Evolutionary conservation across 2,113 vertebrate species (phyloP).

Genomic region (Puntigrus tetrazona): DNA sequence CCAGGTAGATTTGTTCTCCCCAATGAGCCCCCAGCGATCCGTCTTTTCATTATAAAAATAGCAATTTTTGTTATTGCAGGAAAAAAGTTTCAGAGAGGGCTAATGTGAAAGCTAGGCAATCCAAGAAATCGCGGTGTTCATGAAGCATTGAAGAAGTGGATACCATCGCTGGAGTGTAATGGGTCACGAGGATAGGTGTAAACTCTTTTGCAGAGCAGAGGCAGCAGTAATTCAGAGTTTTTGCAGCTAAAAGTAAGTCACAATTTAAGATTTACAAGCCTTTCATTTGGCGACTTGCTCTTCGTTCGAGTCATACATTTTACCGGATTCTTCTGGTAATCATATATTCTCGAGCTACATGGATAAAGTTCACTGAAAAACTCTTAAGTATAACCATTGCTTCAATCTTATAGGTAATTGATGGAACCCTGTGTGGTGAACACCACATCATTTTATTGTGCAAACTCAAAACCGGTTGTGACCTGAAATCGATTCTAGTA

Average conservation of each 20-base stretch:
- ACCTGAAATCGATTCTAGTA: constrained; percentile 89
- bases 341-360: no score
- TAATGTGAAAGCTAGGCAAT: constrained; percentile 94
- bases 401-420: constrained; percentile 81
- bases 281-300: no score
- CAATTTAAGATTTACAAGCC: no score
- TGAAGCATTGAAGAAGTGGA: constrained; percentile 87
- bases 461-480: constrained; percentile 96
- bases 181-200: constrained; percentile 91
- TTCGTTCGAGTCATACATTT: no score
- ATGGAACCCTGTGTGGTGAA: constrained; percentile 90
- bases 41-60: no score
- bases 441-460: constrained; percentile 91
- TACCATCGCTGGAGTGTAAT: constrained; percentile 89
- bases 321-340: no score
- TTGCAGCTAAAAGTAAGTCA: constrained; percentile 86
- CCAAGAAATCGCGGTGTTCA: constrained; percentile 81
- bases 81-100: constrained; percentile 92
- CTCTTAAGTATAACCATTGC: no score
- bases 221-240: constrained; percentile 94
- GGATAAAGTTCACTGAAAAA: no score
- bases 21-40: no score
- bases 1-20: constrained; percentile 47
- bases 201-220: constrained; percentile 89
- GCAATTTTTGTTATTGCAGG: constrained; percentile 71